Evolutionary conservation across 2,797 vertebrate species (phyloP), one percentile per base, ranked within the genome.

Genomic region (Enteromius mattozi): DNA sequence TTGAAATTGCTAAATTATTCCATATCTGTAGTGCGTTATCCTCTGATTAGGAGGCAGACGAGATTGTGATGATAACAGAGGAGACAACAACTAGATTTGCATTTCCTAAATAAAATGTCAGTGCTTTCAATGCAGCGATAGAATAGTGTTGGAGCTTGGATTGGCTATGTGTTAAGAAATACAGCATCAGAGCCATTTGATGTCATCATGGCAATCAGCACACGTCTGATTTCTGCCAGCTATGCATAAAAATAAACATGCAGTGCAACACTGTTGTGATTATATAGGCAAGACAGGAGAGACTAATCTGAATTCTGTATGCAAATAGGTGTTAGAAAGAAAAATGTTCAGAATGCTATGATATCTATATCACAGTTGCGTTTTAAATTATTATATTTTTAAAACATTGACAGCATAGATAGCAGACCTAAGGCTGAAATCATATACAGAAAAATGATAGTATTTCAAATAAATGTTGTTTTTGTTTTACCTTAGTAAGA

Each of bases 1-100:
- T 79, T 84, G 49, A 71, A 84, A 84, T 79, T 59, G 40, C 82
- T 35, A 71, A 61, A 72, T 72, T 59, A 65, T 71, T 72, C 42
- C 56, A 49, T 78, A 79, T 78, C 76, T 78, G 76, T 65, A 35
- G 21, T 47, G 65, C 2, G 10, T 84, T 84, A 72, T 80, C 56
- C 42, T 40, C 68, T 80, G 40, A 80, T 84, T 84, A 40, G 77
- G n/a, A 84, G 76, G 76, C 82, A 63, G 66, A 69, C 3, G 8
- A 78, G 66, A 59, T 84, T 63, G 66, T 79, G 30, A 49, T 16
- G 21, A 79, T 59, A 63, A 49, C 72, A 40, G 51, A 12, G 24
- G 54, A 17, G 30, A 51, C 30, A 51, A 51, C 66, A 42, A 21
- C 35, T 61, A 51, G 27, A 75, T 82, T 75, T 63, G 56, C 70